These are phyloP conservation scores for Thunnus thynnus DNA, from an alignment of 2,113 vertebrate species.

Conservation along the genomic window DNA sequence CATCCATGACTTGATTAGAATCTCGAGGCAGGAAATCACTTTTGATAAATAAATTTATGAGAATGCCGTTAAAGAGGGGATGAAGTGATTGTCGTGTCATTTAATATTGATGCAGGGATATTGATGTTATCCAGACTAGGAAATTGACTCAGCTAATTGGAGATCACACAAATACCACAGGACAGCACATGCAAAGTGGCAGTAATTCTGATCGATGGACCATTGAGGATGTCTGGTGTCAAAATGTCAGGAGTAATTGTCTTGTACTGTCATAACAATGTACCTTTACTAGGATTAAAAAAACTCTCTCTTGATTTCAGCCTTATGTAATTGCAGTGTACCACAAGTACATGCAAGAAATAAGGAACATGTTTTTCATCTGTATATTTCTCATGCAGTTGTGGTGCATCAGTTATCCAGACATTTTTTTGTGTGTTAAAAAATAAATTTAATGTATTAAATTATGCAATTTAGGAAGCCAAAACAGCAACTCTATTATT, in stretches of 20 bases:
- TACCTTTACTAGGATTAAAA: constrained; percentile 8
- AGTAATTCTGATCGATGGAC: constrained; percentile 28
- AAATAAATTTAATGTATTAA: background rate
- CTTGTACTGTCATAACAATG: background rate
- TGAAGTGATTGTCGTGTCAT: constrained; percentile 28
- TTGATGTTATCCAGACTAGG: constrained; percentile 41
- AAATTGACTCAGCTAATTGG: constrained; percentile 45
- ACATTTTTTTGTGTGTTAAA: background rate
- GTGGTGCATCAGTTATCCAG: background rate
- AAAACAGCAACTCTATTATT: background rate
- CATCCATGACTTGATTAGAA: constrained; percentile 18
- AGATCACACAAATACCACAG: constrained; percentile 20
- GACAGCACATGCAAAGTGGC: constrained; percentile 24
- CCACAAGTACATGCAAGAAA: background rate
- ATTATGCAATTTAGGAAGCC: background rate
- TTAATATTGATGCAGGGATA: constrained; percentile 41
- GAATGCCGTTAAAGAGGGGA: constrained; percentile 15
- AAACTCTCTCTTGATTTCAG: background rate
- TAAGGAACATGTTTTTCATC: background rate
- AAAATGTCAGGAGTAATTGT: constrained; percentile 40
- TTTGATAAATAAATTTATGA: constrained; percentile 31
- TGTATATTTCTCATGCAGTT: background rate
- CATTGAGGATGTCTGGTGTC: constrained; percentile 23
- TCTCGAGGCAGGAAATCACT: constrained; percentile 21
- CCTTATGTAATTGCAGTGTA: background rate